Base-by-base conservation (phyloP, 1,140 invertebrate genomes). In the Asbolus verrucosus region DNA sequence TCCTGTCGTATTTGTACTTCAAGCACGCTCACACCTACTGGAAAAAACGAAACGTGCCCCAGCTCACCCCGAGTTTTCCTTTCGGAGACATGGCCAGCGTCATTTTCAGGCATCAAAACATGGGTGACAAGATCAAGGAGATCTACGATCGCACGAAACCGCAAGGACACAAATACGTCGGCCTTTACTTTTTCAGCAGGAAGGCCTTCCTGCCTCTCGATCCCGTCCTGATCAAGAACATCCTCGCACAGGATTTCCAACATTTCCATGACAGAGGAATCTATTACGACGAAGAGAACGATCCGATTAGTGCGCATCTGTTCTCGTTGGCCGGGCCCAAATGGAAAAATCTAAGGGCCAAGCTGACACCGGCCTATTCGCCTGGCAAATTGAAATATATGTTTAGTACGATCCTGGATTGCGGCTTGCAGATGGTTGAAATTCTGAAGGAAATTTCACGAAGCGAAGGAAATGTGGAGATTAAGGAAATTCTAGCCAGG, bases 141-240 rank as follows among this genome's bases (percentile, higher is more conserved):
- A 74, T 80, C 30, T 80, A 79, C 41, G 36, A 72, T 46, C 1
- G 9, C 9, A 70, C 73, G 19, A 72, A 72, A 61, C 41, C 43
- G 14, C 67, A 73, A 68, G 78, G 74, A 11, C 54, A 75, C 46
- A 59, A 71, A 65, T 80, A 73, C 66, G 74, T 76, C 3, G 86
- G 85, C 2, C 73, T 84, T 9, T 86, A 85, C 71, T 82, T 82
- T 14, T 82, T 85, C 41, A 80, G 79, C 1, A 81, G 83, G 6
- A 81, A 81, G 62, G 85, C 85, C 2, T 80, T 80, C 6, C 60
- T 87, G 1, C 73, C 84, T 1, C 80, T 84, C 6, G 86, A 91
- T 74, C 78, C 87, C 13, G 84, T 87, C 4, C 73, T 91, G 0
- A 82, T 89, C 0, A 89, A 88, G 72, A 76, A 82, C 11, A 82